A percentile compares a stretch with the other conserved stretches of the same genome.
Conservation (phyloP, 2,797 vertebrate genomes). For the Sarcophilus harrisii region DNA sequence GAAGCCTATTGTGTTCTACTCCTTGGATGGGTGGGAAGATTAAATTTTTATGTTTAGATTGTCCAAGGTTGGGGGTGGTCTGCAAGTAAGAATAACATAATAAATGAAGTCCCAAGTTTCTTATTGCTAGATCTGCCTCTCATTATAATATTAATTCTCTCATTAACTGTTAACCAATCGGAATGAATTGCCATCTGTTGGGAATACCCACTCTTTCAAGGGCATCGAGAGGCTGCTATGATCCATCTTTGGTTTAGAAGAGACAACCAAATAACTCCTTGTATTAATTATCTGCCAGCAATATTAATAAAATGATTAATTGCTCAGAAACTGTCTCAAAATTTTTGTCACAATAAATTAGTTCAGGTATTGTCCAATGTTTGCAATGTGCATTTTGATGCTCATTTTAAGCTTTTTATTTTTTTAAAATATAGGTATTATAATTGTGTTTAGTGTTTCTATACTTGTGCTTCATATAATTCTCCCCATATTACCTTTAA, state of each 20-base stretch:
- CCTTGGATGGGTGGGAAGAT: too few species aligned
- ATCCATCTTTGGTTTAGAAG: background rate
- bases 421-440: background rate
- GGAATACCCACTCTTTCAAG: background rate
- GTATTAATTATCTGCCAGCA: background rate
- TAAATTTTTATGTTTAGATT: background rate
- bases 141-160: background rate
- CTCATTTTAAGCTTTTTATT: background rate
- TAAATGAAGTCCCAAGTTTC: background rate
- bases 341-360: background rate
- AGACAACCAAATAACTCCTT: background rate
- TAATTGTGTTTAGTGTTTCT: background rate
- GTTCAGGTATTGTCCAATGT: background rate
- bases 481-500: background rate
- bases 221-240: background rate
- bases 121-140: background rate
- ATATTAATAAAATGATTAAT: background rate
- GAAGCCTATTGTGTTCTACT: background rate
- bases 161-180: background rate
- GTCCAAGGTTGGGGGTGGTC: background rate
- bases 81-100: background rate
- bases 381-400: background rate
- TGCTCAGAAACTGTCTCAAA: background rate
- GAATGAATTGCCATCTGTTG: background rate
- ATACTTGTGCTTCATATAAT: background rate